Evolutionary conservation across 2,113 vertebrate genomes (phyloP), one percentile per base, ranked within the genome.

Genomic region (Myiagra hebetior): DNA sequence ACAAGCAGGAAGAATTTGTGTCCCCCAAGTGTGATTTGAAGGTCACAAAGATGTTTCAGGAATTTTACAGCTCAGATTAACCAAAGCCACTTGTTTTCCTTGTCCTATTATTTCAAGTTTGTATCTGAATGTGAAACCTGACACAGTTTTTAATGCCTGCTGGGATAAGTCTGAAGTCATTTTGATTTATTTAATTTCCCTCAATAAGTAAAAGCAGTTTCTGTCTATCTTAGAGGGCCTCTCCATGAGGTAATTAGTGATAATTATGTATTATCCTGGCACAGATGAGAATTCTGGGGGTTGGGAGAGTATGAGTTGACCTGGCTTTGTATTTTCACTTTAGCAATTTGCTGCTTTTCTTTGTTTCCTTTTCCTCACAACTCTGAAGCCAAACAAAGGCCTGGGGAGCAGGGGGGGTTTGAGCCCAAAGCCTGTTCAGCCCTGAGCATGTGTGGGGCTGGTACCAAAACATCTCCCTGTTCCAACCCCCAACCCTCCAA

Each of bases 401-500:
- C 20, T 35, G 72, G 27, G 33, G 37, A 22, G 1, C 22, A 12
- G 15, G 12, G 22, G 6, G 14, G 9, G 11, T 35, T 64, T 12
- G 50, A 60, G 30, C 46, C 67, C 50, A 3, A 12, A 46, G 9
- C 33, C 2, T n/a, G 9, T 37, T 30, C 18, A 42, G 9, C 30
- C 46, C 46, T 1, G 2, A 31, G 14, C 15, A 24, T 2, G 5
- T 28, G 39, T 39, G 53, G 9, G 19, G 86, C 46, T 64, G 63
- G 10, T 3, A 5, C 33, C 63, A 28, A 13, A 73, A 80, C 1
- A 57, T 0, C 50, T 24, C 9, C 2, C 0, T 15, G 31, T 17
- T 0, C 50, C 47, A 56, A 55, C 14, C 39, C 30, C 6, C 39
- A 11, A 6, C 4, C 22, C 52, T 37, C 3, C 17, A 35, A 65